phyloP scores from a whole-genome alignment of 2,113 vertebrate genomes.

The Elephantulus edwardii region DNA sequence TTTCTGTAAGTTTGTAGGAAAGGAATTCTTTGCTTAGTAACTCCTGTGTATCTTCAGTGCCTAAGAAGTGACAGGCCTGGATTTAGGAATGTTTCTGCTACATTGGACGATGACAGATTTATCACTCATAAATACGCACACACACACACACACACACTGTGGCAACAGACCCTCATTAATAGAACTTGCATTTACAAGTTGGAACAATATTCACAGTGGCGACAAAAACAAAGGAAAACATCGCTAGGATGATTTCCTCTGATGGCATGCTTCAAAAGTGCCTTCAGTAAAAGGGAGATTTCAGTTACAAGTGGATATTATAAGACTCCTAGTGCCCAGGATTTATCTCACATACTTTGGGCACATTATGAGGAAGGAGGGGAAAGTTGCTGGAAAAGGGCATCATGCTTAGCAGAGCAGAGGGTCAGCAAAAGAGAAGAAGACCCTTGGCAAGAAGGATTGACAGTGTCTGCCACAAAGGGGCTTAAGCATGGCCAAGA shows the following conservation, averaged over 20 bases:
- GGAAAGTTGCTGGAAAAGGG: no score
- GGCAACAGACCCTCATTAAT: neutral
- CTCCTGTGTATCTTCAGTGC: accelerated
- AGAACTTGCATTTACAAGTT: slow-evolving; percentile 17
- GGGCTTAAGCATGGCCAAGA: no score
- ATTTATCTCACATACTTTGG: no score
- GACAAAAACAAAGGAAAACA: slow-evolving; percentile 26
- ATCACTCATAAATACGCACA: neutral
- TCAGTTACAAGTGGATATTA: neutral
- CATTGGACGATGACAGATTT: neutral
- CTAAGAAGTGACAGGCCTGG: neutral
- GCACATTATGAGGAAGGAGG: no score
- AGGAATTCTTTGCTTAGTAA: neutral
- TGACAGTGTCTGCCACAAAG: no score
- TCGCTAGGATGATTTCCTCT: slow-evolving; percentile 14
- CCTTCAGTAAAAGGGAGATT: slow-evolving; percentile 1
- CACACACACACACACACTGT: neutral
- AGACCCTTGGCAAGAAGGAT: no score
- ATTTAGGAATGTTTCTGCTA: neutral
- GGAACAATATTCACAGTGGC: neutral
- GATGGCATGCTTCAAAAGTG: neutral
- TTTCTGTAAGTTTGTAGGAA: neutral
- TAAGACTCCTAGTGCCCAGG: neutral
- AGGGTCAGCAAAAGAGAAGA: no score
- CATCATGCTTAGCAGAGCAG: no score